Base-by-base conservation (phyloP, 1,140 invertebrate genomes). In the Ephestia elutella region DNA sequence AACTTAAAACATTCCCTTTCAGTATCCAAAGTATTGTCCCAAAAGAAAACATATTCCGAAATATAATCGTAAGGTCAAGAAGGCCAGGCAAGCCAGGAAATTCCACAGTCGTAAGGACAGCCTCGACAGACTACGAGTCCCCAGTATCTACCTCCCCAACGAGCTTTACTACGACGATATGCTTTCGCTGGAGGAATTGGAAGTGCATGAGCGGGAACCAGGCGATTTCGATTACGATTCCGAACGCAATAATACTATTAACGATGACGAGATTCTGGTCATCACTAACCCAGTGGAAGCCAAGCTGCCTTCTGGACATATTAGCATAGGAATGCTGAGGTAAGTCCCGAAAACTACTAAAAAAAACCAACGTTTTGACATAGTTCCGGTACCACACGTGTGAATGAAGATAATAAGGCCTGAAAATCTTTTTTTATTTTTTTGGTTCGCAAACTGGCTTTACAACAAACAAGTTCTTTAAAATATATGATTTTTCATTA, bases 201-300 rank as follows among this genome's bases (percentile, higher is more conserved):
- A 30, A 0, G 5, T 11, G n/a, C 15, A 5, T 11, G 50, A n/a
- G 9, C 18, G 20, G 18, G 2, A 50, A 4, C n/a, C n/a, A n/a
- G n/a, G n/a, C n/a, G n/a, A n/a, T n/a, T n/a, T n/a, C n/a, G n/a
- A n/a, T n/a, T n/a, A n/a, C n/a, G n/a, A n/a, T n/a, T n/a, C n/a
- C n/a, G n/a, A 18, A 13, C 4, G 32, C 32, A 35, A 35, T 13
- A 35, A 2, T 13, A 35, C 9, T 5, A n/a, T 55, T n/a, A 28
- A 59, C 0, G 69, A 76, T 2, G 63, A 78, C 2, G 57, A 63
- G 0, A 56, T 84, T 0, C 66, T 84, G 0, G 58, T 71, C 0
- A 68, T 84, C 7, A 64, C 60, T 44, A 84, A 84, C 30, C 81
- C 81, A 0, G 76, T 82, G 1, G 81, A 84, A 30, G 74, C 81